Base-by-base conservation (phyloP, 2,888 invertebrate species). In the Ormyrus pomaceus region DNA sequence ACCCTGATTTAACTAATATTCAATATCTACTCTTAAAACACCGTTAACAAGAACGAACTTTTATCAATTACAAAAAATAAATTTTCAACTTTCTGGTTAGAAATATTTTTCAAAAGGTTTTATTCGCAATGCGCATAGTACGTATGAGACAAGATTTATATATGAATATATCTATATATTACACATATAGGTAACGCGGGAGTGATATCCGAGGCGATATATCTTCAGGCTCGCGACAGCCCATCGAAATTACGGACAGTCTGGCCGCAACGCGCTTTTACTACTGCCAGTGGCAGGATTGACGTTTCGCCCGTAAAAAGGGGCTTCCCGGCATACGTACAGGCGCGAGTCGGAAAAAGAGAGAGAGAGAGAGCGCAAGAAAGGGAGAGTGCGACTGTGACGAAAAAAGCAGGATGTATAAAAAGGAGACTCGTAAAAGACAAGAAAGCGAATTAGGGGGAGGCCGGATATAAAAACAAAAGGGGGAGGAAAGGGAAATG, bases 251-350 rank as follows among this genome's bases (percentile, higher is more conserved):
- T 75, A 75, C 75, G 78, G 68, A 62, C 70, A 71, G 79, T 81
- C 79, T 77, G 82, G 70, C 82, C 81, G 72, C 69, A 78, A 69
- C 83, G 80, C 70, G 80, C 80, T 80, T 77, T 75, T 82, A 80
- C 82, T 80, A 82, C 82, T 82, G 82, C 74, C 79, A 75, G 64
- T 56, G 76, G 7, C 0, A 10, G 72, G 78, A 78, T 78, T 69
- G 80, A 82, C 75, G 69, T 78, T 77, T 55, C 34, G 45, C 61
- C 66, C 19, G 45, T 48, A 62, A 66, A 76, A 70, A 68, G 51
- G 62, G 77, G 53, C 10, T 46, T 13, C 46, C 53, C 48, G 1
- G 55, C 10, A 51, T 59, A 56, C 11, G 19, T 46, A 46, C 10
- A 48, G 7, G 11, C 5, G 9, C 46, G 62, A 11, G 19, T 46